Percentiles rank a stretch among this genome's conserved stretches.
Evolutionary conservation across 2,797 vertebrate species (phyloP).

Genomic region (Hylomyscus alleni): DNA sequence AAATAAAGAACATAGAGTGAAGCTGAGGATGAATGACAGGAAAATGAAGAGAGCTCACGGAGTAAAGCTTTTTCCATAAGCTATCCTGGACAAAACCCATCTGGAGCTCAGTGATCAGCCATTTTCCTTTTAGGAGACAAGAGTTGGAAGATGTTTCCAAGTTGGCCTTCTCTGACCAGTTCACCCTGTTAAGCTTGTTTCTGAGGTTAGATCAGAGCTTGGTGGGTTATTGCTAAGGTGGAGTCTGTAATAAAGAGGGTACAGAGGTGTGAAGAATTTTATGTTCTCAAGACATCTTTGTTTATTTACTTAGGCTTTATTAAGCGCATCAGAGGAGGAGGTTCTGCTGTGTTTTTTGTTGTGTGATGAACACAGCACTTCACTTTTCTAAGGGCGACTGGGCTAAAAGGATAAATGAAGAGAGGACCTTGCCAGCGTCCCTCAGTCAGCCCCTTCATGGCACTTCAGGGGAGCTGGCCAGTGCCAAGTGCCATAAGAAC

Average conservation of each 20-base stretch:
- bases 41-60: not conserved
- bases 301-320: conserved; percentile 70
- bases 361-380: not conserved
- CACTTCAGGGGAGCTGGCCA: not conserved
- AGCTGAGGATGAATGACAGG: not conserved
- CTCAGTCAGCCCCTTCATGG: conserved; percentile 3
- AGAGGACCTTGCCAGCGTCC: not conserved
- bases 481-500: not conserved
- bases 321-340: not conserved
- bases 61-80: conserved; percentile 10
- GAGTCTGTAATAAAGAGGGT: conserved; percentile 73
- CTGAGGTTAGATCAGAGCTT: conserved; percentile 47
- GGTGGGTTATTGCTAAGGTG: conserved; percentile 54
- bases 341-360: conserved; percentile 14
- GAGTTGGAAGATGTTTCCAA: not conserved
- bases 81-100: not conserved
- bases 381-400: conserved; percentile 38
- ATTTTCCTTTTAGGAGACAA: not conserved
- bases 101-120: not conserved
- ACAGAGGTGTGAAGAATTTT: conserved; percentile 64
- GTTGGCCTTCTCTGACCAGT: conserved; percentile 61
- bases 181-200: conserved; percentile 66
- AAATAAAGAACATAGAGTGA: not conserved
- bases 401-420: not conserved
- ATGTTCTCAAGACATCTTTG: conserved; percentile 74